These are phyloP conservation scores for Myoxocephalus aenaeus DNA, from an alignment of 2,797 vertebrate genomes.

Conservation along the genomic window DNA sequence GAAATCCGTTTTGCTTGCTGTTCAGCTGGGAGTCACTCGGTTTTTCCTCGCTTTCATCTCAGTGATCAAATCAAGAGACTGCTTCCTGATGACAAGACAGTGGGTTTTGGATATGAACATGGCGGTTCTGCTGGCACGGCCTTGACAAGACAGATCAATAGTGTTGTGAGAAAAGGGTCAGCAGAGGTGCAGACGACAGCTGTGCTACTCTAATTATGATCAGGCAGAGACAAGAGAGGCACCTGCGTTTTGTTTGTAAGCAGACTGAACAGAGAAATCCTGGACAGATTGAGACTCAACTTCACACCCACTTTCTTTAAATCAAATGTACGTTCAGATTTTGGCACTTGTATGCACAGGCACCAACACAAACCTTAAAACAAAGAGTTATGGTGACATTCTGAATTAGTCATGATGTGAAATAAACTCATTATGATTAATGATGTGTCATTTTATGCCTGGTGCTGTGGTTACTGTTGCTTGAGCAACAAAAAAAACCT, in stretches of 20 bases:
- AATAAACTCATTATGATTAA: constrained; percentile 13
- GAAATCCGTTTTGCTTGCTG: constrained; percentile 51
- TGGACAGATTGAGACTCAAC: neutral
- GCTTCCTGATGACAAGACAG: constrained; percentile 50
- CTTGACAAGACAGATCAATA: constrained; percentile 68
- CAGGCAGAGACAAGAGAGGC: constrained; percentile 49
- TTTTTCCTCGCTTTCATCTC: constrained; percentile 51
- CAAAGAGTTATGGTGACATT: constrained; percentile 5
- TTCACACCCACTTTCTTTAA: neutral
- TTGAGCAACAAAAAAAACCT: rapidly evolving
- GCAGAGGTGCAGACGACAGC: constrained; percentile 65
- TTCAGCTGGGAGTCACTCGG: constrained; percentile 48
- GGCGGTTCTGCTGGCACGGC: constrained; percentile 21
- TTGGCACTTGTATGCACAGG: constrained; percentile 5
- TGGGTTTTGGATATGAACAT: constrained; percentile 56
- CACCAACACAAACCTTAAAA: neutral
- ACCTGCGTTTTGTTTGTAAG: constrained; percentile 67
- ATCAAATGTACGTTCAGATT: constrained; percentile 12
- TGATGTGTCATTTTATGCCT: neutral
- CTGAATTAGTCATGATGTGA: constrained; percentile 23
- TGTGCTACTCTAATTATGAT: constrained; percentile 74
- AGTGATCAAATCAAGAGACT: constrained; percentile 53
- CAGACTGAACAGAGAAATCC: constrained; percentile 19
- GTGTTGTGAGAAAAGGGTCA: constrained; percentile 63
- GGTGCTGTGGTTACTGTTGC: neutral